Base-by-base conservation (phyloP, 1,140 invertebrate genomes). In the Eurosta solidaginis region DNA sequence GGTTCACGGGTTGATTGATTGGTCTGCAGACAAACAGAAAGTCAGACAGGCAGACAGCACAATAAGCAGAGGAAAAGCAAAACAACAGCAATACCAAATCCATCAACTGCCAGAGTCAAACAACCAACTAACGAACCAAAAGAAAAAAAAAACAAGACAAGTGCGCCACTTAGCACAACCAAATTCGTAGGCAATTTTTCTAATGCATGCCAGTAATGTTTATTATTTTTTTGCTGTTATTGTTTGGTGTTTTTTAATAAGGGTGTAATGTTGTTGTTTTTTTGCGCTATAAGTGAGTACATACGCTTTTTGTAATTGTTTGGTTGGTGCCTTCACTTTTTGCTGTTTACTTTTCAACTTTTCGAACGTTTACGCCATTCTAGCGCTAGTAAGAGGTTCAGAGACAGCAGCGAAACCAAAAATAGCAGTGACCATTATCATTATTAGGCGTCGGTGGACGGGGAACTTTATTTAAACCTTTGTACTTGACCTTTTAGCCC, bases 1-100 rank as follows among this genome's bases (percentile, higher is more conserved):
- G 33, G 59, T 17, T 68, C 29, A 68, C 59, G 36, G 5, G 33
- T 68, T 68, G 59, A 68, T 68, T 68, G 59, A 68, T 68, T 68
- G 59, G 59, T 68, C 59, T 68, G 5, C 29, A 22, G 33, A 36
- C 5, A 63, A 33, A 63, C 54, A 63, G 45, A 17, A 10, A 47
- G 45, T 1, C 45, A 47, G 14, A 47, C 7, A 47, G 45, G n/a
- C 14, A 17, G 45, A 10, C 3, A 6, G 45, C 12, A 4, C 49
- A n/a, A 22, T 17, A 9, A 7, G 6, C 52, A 7, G 14, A 25
- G 4, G 25, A 52, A 52, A 52, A 52, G 22, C 3, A 25, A n/a
- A 52, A 52, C 49, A 59, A 33, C 54, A 33, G 17, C 12, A 33
- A 29, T 25, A 27, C 22, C 50, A 54, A 54, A 9, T 54, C 50